A percentile compares a stretch with the other conserved stretches of the same genome.
phyloP scores from a whole-genome alignment of 2,797 vertebrate species.

The Odontamblyopus lacepedii region DNA sequence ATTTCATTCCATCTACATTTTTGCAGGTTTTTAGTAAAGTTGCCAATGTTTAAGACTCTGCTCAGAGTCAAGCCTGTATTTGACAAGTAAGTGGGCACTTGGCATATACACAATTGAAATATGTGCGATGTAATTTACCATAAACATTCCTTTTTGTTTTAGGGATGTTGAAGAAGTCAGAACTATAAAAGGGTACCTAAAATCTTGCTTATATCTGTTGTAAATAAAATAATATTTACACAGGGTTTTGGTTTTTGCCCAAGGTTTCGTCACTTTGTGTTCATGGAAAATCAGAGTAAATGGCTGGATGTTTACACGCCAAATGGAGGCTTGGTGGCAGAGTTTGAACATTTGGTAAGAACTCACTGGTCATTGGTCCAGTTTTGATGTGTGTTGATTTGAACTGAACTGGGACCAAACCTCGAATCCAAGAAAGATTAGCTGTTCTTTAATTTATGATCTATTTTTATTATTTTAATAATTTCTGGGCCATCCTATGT shows the following conservation, averaged over 20 bases:
- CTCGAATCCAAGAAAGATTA: neutral
- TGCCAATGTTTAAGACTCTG: conserved; percentile 85
- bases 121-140: neutral
- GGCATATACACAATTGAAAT: neutral
- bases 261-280: conserved; percentile 88
- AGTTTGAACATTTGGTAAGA: conserved; percentile 83
- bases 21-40: conserved; percentile 86
- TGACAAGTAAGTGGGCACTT: conserved; percentile 85
- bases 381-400: neutral
- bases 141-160: conserved; percentile 1
- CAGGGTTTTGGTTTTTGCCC: neutral
- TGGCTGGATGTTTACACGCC: conserved; percentile 88
- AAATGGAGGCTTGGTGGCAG: conserved; percentile 84
- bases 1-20: conserved; percentile 1
- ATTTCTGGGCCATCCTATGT: no score
- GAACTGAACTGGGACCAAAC: neutral
- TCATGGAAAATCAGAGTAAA: conserved; percentile 81
- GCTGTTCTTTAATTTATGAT: no score
- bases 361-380: neutral
- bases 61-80: conserved; percentile 88
- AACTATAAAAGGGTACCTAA: conserved; percentile 83
- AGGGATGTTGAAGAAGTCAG: conserved; percentile 86
- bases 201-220: neutral
- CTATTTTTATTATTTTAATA: no score
- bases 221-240: neutral